phyloP scores from a whole-genome alignment of 2,797 vertebrate genomes.

The Mus minutoides region DNA sequence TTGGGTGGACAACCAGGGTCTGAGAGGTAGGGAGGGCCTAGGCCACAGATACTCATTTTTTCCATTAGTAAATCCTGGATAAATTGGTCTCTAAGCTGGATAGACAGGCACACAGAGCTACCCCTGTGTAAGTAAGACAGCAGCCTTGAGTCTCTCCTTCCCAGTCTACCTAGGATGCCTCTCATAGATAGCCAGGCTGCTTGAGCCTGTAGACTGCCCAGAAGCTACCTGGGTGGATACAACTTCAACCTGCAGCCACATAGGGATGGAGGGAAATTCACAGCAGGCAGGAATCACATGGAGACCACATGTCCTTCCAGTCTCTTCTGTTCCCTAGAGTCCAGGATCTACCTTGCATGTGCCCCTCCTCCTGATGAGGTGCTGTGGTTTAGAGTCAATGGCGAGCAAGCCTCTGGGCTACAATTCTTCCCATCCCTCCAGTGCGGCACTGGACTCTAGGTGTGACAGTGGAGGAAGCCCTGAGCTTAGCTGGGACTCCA shows the following conservation, averaged over 20 bases:
- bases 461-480: not conserved
- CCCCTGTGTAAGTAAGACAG: no score
- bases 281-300: not conserved
- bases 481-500: not conserved
- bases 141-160: not conserved
- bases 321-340: not conserved
- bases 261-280: not conserved
- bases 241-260: not conserved
- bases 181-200: not conserved
- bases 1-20: not conserved
- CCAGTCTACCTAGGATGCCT: not conserved
- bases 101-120: not conserved
- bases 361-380: not conserved
- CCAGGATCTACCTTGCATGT: not conserved
- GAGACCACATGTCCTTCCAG: rapidly evolving
- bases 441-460: not conserved
- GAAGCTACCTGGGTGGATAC: not conserved
- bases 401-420: not conserved
- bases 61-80: not conserved
- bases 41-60: rapidly evolving
- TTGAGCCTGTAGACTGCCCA: not conserved
- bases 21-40: not conserved
- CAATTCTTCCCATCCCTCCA: no score
- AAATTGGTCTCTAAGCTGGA: not conserved
- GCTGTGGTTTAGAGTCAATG: not conserved